Percentiles rank a stretch among this genome's conserved stretches.
Conservation (phyloP, 2,113 vertebrate genomes). For the Thymallus thymallus region DNA sequence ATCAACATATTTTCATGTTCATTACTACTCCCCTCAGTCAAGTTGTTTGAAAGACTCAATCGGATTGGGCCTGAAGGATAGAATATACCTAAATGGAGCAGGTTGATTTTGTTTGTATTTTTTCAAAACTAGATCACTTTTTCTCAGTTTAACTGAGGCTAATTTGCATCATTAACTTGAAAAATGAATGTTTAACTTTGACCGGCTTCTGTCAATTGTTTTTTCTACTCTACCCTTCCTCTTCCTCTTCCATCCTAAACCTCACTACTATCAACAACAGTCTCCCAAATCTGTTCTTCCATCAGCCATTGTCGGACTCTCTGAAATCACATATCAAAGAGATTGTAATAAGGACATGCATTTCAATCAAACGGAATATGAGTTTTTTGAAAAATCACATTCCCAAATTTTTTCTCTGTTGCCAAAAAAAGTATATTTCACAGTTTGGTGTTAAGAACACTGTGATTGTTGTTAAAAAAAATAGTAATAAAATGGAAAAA, state of each 20-base stretch:
- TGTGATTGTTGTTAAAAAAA: slow-evolving; percentile 73
- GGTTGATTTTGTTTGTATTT: slow-evolving; percentile 66
- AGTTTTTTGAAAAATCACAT: slow-evolving; percentile 65
- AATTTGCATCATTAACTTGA: slow-evolving; percentile 81
- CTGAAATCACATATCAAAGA: slow-evolving; percentile 89
- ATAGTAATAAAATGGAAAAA: slow-evolving; percentile 78
- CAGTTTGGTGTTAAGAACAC: slow-evolving; percentile 92
- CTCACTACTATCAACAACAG: slow-evolving; percentile 68
- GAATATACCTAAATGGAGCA: slow-evolving; percentile 64
- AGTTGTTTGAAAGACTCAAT: slow-evolving; percentile 73
- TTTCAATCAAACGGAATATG: slow-evolving; percentile 86
- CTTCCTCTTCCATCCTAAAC: slow-evolving; percentile 41
- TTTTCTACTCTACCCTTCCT: slow-evolving; percentile 20
- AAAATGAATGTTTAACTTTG: slow-evolving; percentile 83
- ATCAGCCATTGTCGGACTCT: slow-evolving; percentile 65
- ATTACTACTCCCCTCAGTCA: slow-evolving; percentile 76
- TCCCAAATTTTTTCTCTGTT: slow-evolving; percentile 80
- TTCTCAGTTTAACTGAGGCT: slow-evolving; percentile 93
- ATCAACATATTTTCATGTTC: slow-evolving; percentile 56
- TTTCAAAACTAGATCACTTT: slow-evolving; percentile 71
- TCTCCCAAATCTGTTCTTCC: slow-evolving; percentile 61
- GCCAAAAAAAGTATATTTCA: slow-evolving; percentile 86
- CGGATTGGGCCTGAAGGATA: slow-evolving; percentile 75
- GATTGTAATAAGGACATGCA: slow-evolving; percentile 85
- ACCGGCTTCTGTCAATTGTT: slow-evolving; percentile 59